Conservation (phyloP, 2,113 vertebrate genomes). For the Nipponia nippon region DNA sequence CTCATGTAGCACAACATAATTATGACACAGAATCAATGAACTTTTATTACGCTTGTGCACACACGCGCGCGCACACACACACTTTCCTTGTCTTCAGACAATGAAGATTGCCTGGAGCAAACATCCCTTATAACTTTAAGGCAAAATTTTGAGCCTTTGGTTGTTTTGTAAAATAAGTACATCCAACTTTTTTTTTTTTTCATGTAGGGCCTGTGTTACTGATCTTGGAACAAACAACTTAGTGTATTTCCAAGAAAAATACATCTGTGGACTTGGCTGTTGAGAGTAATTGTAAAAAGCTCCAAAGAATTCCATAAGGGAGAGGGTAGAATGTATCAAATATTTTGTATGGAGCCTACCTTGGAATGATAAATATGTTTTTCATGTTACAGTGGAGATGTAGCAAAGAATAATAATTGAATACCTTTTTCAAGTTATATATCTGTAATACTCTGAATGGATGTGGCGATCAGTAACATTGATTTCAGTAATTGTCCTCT, state of each 20-base stretch:
- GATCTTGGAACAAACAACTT: conserved; percentile 38
- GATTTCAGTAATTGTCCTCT: background rate
- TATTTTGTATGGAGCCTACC: background rate
- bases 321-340: background rate
- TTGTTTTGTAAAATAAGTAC: conserved; percentile 18
- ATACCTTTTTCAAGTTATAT: background rate
- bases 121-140: background rate
- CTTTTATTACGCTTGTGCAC: background rate
- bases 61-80: too few species aligned
- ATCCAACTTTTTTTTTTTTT: background rate
- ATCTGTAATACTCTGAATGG: background rate
- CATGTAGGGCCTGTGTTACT: background rate
- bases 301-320: conserved; percentile 21
- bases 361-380: background rate
- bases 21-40: background rate
- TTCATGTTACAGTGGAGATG: background rate
- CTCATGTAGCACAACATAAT: background rate
- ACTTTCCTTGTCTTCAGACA: background rate
- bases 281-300: conserved; percentile 12
- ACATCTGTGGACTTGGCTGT: conserved; percentile 66
- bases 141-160: background rate
- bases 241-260: conserved; percentile 59
- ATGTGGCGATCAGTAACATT: background rate
- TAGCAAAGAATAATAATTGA: background rate
- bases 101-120: background rate